These are phyloP conservation scores for Drosophila erecta DNA, from an alignment of 1,140 invertebrate genomes.

Conservation along the genomic window DNA sequence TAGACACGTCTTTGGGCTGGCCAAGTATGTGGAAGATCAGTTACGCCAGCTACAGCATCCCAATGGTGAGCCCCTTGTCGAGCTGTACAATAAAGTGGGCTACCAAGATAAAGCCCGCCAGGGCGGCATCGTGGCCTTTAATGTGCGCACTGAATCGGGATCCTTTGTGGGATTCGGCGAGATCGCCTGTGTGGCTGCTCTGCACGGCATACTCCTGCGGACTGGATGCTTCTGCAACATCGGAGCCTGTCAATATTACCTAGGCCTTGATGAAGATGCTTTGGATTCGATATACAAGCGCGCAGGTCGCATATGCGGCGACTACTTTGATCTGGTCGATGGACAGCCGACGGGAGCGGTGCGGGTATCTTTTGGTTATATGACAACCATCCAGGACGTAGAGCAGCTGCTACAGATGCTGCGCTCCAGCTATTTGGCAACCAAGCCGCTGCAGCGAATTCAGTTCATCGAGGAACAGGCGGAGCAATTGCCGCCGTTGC, in stretches of 20 bases:
- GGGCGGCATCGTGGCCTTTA: constrained; percentile 96
- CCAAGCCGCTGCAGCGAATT: constrained; percentile 42
- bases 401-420: constrained; percentile 91
- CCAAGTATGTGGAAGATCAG: constrained; percentile 89
- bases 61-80: constrained; percentile 89
- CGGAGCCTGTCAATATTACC: constrained; percentile 95
- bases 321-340: constrained; percentile 94
- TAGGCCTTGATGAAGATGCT: constrained; percentile 89
- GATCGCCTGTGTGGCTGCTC: constrained; percentile 94
- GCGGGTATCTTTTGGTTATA: constrained; percentile 97
- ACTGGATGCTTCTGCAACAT: constrained; percentile 99
- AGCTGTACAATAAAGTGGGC: constrained; percentile 90
- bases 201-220: constrained; percentile 94
- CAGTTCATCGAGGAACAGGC: constrained; percentile 49
- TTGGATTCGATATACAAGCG: constrained; percentile 91
- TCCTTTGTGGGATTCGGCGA: constrained; percentile 94
- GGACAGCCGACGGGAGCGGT: constrained; percentile 96
- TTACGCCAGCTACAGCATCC: constrained; percentile 89
- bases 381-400: constrained; percentile 91
- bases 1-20: constrained; percentile 91
- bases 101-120: constrained; percentile 89
- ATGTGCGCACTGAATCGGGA: constrained; percentile 91
- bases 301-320: constrained; percentile 96
- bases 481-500: constrained; percentile 44
- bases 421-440: constrained; percentile 85